Evolutionary conservation across 2,113 vertebrate genomes (phyloP).

Genomic region (Danionella cerebrum): DNA sequence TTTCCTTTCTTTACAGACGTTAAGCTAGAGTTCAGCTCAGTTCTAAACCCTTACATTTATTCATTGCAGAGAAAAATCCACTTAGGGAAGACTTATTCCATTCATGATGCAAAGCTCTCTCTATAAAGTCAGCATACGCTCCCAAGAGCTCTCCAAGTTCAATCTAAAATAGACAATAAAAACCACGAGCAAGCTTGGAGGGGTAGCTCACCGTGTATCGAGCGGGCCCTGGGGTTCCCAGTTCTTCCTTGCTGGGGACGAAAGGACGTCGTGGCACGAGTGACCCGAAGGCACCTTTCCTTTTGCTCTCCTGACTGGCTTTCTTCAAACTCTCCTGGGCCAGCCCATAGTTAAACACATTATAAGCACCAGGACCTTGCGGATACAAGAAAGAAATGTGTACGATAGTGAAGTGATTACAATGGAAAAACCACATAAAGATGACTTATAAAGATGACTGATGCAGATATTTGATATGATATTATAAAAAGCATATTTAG

Average conservation of each 20-base stretch:
- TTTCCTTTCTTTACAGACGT: no score
- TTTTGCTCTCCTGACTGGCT: constrained; percentile 41
- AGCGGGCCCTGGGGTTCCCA: constrained; percentile 47
- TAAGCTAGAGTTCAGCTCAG: background rate
- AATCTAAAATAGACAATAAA: background rate
- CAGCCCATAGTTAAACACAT: constrained; percentile 51
- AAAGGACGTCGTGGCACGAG: constrained; percentile 36
- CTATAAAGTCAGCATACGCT: background rate
- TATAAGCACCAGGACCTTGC: constrained; percentile 60
- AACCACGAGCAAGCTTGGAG: background rate
- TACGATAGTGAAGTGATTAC: no score
- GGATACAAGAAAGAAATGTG: background rate
- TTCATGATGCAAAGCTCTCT: background rate
- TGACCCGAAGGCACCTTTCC: constrained; percentile 59
- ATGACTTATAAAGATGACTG: no score
- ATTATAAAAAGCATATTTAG: no score
- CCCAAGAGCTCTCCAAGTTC: background rate
- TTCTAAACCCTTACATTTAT: background rate
- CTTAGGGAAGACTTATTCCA: background rate
- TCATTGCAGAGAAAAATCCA: background rate
- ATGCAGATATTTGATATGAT: no score
- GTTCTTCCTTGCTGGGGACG: constrained; percentile 42
- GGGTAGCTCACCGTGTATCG: constrained; percentile 41
- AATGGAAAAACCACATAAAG: no score
- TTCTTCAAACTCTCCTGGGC: constrained; percentile 56